Conservation (phyloP, 2,888 invertebrate species). For the Nezara viridula region DNA sequence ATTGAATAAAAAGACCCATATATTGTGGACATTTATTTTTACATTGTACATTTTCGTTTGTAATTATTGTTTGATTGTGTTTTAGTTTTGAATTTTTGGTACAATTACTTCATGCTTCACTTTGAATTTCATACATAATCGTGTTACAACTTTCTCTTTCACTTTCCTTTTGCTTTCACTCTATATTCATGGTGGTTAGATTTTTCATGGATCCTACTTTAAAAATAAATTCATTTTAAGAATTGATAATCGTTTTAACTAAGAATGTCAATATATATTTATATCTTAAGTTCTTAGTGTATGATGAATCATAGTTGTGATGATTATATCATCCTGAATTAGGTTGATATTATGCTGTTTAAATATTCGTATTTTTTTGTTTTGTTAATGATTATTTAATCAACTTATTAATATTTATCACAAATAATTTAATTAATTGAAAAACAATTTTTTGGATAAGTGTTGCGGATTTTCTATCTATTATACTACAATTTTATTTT, state of each 20-base stretch:
- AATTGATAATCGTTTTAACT: too few relatives aligned
- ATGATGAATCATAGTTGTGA: too few relatives aligned
- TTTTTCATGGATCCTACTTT: background rate
- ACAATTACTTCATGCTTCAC: background rate
- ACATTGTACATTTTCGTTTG: background rate
- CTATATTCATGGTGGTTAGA: background rate
- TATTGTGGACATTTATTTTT: background rate
- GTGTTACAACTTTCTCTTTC: conserved; percentile 41
- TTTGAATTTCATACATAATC: background rate
- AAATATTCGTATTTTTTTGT: background rate
- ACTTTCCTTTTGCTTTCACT: conserved; percentile 42
- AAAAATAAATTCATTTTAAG: background rate
- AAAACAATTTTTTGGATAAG: background rate
- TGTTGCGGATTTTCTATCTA: too few relatives aligned
- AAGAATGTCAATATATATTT: background rate
- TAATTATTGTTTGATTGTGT: background rate
- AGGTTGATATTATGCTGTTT: background rate
- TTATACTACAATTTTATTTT: background rate
- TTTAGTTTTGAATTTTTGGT: background rate
- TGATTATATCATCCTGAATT: too few relatives aligned
- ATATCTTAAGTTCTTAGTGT: background rate
- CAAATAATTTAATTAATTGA: background rate
- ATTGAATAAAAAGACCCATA: background rate
- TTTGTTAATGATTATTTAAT: background rate
- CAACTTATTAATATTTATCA: background rate